phyloP scores from a whole-genome alignment of 1,140 invertebrate genomes.

The Lineus longissimus region DNA sequence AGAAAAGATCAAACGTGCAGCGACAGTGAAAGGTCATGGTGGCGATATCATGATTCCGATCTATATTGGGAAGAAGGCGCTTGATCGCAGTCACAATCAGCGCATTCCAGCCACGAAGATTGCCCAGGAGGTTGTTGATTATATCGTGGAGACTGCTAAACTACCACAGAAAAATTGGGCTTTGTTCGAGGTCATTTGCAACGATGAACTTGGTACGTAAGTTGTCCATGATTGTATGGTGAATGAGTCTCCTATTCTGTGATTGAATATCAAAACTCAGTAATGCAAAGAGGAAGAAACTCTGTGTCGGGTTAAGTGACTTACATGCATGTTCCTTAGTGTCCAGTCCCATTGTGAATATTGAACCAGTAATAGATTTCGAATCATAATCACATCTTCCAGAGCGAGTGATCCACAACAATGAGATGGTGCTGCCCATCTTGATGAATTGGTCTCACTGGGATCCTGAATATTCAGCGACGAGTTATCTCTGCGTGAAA shows the following conservation, averaged over 20 bases:
- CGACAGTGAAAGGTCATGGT: background rate
- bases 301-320: no score
- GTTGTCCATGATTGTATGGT: background rate
- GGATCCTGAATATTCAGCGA: constrained; percentile 64
- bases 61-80: constrained; percentile 55
- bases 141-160: constrained; percentile 16
- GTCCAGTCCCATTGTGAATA: no score
- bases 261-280: no score
- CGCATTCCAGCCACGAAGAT: constrained; percentile 21
- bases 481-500: constrained; percentile 73
- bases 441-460: background rate
- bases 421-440: constrained; percentile 1
- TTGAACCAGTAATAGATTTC: no score
- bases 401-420: constrained; percentile 2
- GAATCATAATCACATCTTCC: no score
- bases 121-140: constrained; percentile 20
- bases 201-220: constrained; percentile 26
- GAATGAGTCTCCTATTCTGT: no score
- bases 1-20: constrained; percentile 16
- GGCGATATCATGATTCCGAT: constrained; percentile 19
- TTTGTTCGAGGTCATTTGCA: constrained; percentile 26
- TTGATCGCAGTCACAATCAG: constrained; percentile 56
- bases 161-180: constrained; percentile 10
- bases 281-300: no score
- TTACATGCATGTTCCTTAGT: no score